Evolutionary conservation across 2,888 invertebrate species (phyloP).

Genomic region (Caenorhabditis zanzibari): DNA sequence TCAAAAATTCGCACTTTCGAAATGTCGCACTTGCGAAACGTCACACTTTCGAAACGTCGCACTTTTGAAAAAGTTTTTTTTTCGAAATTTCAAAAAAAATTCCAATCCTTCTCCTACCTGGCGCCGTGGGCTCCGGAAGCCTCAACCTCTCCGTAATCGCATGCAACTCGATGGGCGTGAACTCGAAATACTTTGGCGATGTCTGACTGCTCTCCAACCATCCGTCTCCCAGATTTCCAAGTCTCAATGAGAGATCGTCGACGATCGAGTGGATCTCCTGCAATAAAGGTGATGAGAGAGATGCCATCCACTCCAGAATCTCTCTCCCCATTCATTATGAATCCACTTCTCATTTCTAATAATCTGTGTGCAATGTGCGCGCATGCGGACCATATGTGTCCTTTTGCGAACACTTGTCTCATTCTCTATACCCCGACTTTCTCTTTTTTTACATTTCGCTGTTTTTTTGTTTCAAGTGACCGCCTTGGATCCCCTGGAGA

Average conservation of each 20-base stretch:
- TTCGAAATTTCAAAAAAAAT: too few relatives aligned
- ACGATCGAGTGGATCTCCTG: slow-evolving; percentile 78
- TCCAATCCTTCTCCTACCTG: slow-evolving; percentile 51
- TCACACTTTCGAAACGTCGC: too few relatives aligned
- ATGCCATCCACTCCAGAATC: slow-evolving; percentile 23
- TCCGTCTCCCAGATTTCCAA: slow-evolving; percentile 74
- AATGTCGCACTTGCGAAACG: too few relatives aligned
- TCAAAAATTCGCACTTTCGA: too few relatives aligned
- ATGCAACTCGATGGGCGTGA: slow-evolving; percentile 91
- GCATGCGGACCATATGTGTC: slow-evolving; percentile 49
- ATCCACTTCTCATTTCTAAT: slow-evolving; percentile 38
- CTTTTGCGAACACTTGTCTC: slow-evolving; percentile 36
- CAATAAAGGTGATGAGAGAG: slow-evolving; percentile 30
- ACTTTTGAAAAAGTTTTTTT: too few relatives aligned
- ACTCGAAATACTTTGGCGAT: slow-evolving; percentile 85
- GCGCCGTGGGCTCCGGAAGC: slow-evolving; percentile 89
- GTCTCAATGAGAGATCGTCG: slow-evolving; percentile 75
- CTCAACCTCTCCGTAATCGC: slow-evolving; percentile 93
- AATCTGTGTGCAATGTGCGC: not conserved
- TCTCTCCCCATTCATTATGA: slow-evolving; percentile 38
- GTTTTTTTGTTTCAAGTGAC: slow-evolving; percentile 50
- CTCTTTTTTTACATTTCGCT: slow-evolving; percentile 10
- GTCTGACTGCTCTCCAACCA: slow-evolving; percentile 73
- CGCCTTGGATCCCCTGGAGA: slow-evolving; percentile 41
- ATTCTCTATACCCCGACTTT: slow-evolving; percentile 1